Conservation (phyloP, 2,797 vertebrate genomes). For the Lepus oiostolus region DNA sequence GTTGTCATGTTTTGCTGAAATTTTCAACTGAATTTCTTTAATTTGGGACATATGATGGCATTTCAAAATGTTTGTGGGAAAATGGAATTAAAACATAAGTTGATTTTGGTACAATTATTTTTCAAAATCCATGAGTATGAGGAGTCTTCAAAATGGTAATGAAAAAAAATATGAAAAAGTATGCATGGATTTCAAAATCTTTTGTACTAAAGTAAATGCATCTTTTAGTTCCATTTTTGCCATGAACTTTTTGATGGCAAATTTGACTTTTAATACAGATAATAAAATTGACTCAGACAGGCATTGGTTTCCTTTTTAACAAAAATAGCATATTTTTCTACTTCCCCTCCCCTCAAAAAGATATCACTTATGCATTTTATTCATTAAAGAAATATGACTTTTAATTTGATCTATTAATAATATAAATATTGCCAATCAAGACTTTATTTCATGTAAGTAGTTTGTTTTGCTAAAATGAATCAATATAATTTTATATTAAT, state of each 20-base stretch:
- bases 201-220: too few relatives aligned
- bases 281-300: not conserved
- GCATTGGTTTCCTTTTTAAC: not conserved
- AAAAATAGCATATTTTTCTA: not conserved
- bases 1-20: not conserved
- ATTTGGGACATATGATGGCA: not conserved
- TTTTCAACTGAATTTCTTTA: not conserved
- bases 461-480: not conserved
- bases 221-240: too few relatives aligned
- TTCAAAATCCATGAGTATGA: too few relatives aligned
- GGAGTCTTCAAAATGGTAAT: too few relatives aligned
- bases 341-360: not conserved
- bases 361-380: not conserved
- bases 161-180: too few relatives aligned
- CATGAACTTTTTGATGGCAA: not conserved
- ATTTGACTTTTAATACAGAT: not conserved
- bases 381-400: not conserved
- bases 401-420: not conserved
- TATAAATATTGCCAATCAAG: not conserved
- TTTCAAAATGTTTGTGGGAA: too few relatives aligned
- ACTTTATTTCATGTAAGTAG: not conserved
- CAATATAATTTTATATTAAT: not conserved
- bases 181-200: too few relatives aligned
- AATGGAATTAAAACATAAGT: too few relatives aligned
- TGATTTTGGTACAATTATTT: too few relatives aligned